Conservation (phyloP, 2,113 vertebrate genomes). For the Chrysochloris asiatica region DNA sequence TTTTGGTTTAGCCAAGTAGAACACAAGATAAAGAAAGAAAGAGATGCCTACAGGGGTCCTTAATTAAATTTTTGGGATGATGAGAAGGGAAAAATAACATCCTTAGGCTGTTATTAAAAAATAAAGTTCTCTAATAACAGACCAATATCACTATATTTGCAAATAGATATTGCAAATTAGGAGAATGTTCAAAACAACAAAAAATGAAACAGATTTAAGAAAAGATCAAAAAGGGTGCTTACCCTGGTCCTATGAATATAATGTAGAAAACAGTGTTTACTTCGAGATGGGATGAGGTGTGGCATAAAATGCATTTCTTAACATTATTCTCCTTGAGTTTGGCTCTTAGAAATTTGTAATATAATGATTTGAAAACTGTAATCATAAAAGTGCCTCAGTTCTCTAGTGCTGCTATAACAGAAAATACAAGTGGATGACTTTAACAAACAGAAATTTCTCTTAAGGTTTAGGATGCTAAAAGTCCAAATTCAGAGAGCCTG, state of each 20-base stretch:
- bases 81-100: not conserved
- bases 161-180: slow-evolving; percentile 33
- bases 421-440: no score
- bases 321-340: slow-evolving; percentile 10
- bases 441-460: no score
- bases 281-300: not conserved
- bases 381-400: slow-evolving; percentile 10
- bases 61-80: no score
- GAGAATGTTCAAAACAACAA: not conserved
- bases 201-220: not conserved
- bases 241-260: not conserved
- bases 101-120: not conserved
- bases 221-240: not conserved
- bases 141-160: slow-evolving; percentile 9
- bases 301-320: not conserved
- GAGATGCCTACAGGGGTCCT: no score
- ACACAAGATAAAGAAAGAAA: no score
- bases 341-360: not conserved
- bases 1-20: slow-evolving; percentile 7
- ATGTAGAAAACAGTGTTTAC: not conserved
- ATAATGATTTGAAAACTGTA: slow-evolving; percentile 26
- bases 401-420: no score
- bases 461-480: no score
- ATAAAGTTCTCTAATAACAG: not conserved
- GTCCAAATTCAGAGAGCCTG: no score